A percentile compares a stretch with the other conserved stretches of the same genome.
Conservation (phyloP, 2,888 invertebrate species). For the Epinotia demarniana region DNA sequence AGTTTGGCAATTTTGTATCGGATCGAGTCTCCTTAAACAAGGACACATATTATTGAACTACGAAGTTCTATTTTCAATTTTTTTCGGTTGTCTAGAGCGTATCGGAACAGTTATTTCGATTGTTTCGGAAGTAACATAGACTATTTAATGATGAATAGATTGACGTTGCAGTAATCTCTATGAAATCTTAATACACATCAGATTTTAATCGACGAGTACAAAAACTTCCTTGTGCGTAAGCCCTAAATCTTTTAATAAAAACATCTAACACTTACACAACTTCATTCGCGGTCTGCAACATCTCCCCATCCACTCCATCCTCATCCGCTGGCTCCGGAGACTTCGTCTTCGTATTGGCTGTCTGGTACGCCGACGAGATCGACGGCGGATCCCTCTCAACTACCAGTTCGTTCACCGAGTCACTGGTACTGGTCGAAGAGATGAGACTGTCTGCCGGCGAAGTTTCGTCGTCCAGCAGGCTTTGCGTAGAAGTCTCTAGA, state of each 20-base stretch:
- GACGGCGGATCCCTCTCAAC: slow-evolving; percentile 78
- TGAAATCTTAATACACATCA: no score
- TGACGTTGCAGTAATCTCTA: no score
- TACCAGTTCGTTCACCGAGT: slow-evolving; percentile 82
- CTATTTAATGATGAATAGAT: no score
- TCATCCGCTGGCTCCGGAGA: slow-evolving; percentile 69
- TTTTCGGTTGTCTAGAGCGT: no score
- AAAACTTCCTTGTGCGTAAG: no score
- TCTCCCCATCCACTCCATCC: slow-evolving; percentile 71
- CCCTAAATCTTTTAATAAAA: neutral
- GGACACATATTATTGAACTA: no score
- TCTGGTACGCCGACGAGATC: slow-evolving; percentile 78
- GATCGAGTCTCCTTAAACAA: no score
- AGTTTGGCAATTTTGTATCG: no score
- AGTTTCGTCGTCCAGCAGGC: slow-evolving; percentile 91
- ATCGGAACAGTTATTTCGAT: no score
- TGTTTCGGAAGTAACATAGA: no score
- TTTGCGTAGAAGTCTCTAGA: slow-evolving; percentile 87
- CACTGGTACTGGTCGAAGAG: slow-evolving; percentile 86
- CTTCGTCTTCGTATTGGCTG: slow-evolving; percentile 83
- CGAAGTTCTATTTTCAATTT: no score
- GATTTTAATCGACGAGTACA: no score
- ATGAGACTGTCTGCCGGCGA: slow-evolving; percentile 93
- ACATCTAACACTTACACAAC: slow-evolving; percentile 60
- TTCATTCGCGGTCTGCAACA: slow-evolving; percentile 66